These are phyloP conservation scores for Pantherophis alleghaniensis DNA, from an alignment of 2,797 vertebrate genomes.

Conservation along the genomic window DNA sequence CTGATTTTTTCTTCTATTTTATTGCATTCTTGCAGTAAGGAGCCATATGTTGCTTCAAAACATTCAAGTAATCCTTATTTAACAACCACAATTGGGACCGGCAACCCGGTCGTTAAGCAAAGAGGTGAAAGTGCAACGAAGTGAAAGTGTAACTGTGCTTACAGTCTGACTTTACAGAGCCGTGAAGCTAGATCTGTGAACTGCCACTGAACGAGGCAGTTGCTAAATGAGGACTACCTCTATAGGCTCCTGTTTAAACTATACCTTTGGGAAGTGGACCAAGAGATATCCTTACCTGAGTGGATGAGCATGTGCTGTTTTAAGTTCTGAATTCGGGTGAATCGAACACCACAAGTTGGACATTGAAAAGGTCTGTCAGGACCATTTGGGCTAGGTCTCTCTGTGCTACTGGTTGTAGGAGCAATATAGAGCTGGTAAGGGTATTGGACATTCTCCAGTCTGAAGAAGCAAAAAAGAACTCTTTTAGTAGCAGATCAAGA, in stretches of 20 bases:
- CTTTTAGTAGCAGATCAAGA: conserved; percentile 60
- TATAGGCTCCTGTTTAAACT: neutral
- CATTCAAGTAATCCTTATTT: neutral
- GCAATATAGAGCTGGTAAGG: conserved; percentile 96
- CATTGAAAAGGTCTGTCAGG: conserved; percentile 96
- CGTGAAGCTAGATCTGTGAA: neutral
- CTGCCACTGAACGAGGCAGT: neutral
- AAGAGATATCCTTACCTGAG: conserved; percentile 82
- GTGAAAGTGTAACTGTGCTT: neutral
- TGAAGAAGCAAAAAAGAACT: conserved; percentile 71
- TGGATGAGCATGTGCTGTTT: conserved; percentile 99
- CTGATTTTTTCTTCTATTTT: neutral
- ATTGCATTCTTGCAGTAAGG: neutral
- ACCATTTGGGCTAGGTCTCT: conserved; percentile 88
- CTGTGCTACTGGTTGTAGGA: conserved; percentile 87
- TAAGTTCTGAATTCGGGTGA: conserved; percentile 97
- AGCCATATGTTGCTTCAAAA: neutral
- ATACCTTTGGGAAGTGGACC: neutral
- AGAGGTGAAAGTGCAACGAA: neutral
- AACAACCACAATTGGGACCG: neutral
- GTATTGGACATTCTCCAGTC: conserved; percentile 94
- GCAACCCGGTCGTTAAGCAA: neutral
- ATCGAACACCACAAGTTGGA: conserved; percentile 92
- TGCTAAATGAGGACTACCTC: neutral
- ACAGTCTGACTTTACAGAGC: neutral